phyloP scores from a whole-genome alignment of 2,888 invertebrate genomes.

The Leptinotarsa juncta region DNA sequence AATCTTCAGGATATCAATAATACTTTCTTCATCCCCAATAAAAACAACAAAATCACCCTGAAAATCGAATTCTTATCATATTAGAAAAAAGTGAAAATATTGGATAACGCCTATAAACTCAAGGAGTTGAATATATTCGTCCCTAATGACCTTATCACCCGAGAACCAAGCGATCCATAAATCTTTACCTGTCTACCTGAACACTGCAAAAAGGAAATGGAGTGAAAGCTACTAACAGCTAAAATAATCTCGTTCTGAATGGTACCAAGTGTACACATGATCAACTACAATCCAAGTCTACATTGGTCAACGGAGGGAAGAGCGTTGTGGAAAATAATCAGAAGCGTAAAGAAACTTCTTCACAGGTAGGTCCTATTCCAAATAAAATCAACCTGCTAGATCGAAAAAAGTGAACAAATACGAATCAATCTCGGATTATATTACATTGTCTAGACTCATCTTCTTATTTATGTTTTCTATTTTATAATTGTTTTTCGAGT shows the following conservation, averaged over 20 bases:
- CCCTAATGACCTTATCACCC: background rate
- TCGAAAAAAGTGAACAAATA: slow-evolving; percentile 8
- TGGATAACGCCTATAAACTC: slow-evolving; percentile 4
- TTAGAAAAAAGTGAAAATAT: background rate
- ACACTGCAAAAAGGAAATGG: slow-evolving; percentile 7
- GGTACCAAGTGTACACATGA: slow-evolving; percentile 8
- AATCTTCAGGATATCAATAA: slow-evolving; percentile 3
- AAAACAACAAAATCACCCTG: background rate
- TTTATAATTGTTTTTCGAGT: too few relatives aligned
- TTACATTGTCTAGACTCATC: background rate
- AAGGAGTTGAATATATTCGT: slow-evolving; percentile 2
- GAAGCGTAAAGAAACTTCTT: background rate
- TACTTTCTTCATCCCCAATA: background rate
- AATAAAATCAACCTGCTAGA: background rate
- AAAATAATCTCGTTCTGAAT: slow-evolving; percentile 1
- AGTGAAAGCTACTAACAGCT: background rate
- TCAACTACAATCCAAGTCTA: background rate
- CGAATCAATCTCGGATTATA: background rate
- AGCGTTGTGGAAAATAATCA: background rate
- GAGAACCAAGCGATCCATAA: background rate
- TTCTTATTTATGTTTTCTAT: too few relatives aligned
- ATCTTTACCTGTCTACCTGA: background rate
- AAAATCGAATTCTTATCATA: slow-evolving; percentile 3
- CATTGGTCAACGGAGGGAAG: background rate
- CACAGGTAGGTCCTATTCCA: background rate